Evolutionary conservation across 2,888 invertebrate species (phyloP).

Genomic region (Suillia variegata): DNA sequence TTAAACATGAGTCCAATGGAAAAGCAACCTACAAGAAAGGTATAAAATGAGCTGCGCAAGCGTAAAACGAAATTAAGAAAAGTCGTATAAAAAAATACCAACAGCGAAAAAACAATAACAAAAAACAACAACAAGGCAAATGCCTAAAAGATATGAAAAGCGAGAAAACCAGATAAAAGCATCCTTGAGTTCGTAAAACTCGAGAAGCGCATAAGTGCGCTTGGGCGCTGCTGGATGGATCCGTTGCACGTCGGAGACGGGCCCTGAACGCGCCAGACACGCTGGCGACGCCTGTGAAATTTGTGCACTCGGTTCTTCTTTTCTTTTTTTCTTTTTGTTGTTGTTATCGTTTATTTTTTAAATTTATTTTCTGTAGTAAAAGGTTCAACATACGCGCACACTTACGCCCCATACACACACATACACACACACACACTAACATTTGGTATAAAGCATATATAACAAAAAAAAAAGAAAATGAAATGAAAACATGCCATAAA

Average conservation of each 20-base stretch:
- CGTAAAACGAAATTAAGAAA: too few relatives aligned
- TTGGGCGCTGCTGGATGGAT: constrained; percentile 11
- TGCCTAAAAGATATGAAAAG: too few relatives aligned
- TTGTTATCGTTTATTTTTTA: background rate
- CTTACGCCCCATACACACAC: too few relatives aligned
- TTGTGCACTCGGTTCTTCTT: constrained; percentile 29
- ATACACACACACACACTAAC: background rate
- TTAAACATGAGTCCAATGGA: too few relatives aligned
- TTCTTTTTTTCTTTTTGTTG: constrained; percentile 23
- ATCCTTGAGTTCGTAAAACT: background rate
- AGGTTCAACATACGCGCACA: constrained; percentile 34
- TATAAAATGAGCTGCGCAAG: too few relatives aligned
- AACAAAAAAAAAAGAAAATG: constrained; percentile 43
- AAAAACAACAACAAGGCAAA: too few relatives aligned
- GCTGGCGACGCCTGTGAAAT: constrained; percentile 58
- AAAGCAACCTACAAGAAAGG: too few relatives aligned
- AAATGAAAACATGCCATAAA: constrained; percentile 35
- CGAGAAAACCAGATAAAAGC: too few relatives aligned
- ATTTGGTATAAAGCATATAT: background rate
- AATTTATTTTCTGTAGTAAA: too few relatives aligned
- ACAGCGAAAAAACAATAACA: too few relatives aligned
- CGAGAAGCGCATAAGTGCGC: constrained; percentile 15
- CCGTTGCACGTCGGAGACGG: too few relatives aligned
- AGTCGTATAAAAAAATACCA: too few relatives aligned
- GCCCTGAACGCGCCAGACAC: constrained; percentile 50